Percentiles rank a stretch among this genome's conserved stretches.
phyloP scores from a whole-genome alignment of 2,113 vertebrate genomes.

The Corapipo altera region DNA sequence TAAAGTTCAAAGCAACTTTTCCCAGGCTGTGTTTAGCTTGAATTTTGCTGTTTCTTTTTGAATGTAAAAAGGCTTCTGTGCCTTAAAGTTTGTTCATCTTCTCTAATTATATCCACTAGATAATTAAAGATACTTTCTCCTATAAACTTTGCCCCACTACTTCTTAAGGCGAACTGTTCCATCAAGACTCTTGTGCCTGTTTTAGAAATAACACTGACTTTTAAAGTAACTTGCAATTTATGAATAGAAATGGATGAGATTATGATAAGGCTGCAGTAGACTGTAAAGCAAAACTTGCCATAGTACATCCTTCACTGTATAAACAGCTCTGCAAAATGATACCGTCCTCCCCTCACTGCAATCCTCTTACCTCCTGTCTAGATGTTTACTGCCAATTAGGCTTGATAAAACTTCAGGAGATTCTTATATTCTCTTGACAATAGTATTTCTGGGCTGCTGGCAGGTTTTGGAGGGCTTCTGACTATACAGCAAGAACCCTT shows the following conservation, averaged over 20 bases:
- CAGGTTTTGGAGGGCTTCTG: not conserved
- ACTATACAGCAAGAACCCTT: not conserved
- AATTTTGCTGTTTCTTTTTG: not conserved
- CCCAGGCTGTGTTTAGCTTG: not conserved
- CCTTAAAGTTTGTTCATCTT: not conserved
- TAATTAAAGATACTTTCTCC: not conserved
- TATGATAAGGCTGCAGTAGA: not conserved
- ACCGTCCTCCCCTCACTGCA: not conserved
- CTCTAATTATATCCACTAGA: not conserved
- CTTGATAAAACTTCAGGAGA: conserved; percentile 25
- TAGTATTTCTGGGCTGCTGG: not conserved
- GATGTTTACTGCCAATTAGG: conserved; percentile 21
- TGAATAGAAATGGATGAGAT: not conserved
- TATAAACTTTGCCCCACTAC: not conserved
- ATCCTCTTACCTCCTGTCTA: not conserved
- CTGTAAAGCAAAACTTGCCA: not conserved
- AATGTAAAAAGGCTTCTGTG: not conserved
- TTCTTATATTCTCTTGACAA: not conserved
- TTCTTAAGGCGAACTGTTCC: not conserved
- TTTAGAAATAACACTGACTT: not conserved
- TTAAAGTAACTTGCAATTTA: not conserved
- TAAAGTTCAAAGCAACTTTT: not conserved
- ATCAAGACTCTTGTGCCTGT: not conserved
- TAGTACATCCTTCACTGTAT: not conserved
- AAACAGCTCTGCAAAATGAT: not conserved